Conservation (phyloP, 1,140 invertebrate species). For the Drosophila parabipectinata region DNA sequence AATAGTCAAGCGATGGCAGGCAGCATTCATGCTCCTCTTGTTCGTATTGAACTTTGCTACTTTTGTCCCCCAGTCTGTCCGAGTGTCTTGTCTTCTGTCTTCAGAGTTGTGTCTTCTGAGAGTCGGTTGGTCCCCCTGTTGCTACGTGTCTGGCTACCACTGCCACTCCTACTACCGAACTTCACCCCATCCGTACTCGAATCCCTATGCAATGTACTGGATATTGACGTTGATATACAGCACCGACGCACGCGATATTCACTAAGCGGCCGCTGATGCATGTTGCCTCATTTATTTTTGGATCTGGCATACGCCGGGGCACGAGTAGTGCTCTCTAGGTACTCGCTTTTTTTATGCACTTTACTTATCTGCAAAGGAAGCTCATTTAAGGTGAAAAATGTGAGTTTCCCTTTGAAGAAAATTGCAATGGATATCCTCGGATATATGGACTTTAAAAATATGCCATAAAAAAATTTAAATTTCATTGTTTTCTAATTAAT, state of each 20-base stretch:
- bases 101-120: conserved; percentile 37
- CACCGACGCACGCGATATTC: conserved; percentile 73
- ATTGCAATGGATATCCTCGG: neutral
- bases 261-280: conserved; percentile 49
- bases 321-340: conserved; percentile 12
- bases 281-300: conserved; percentile 77
- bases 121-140: conserved; percentile 39
- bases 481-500: conserved; percentile 2
- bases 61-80: conserved; percentile 34
- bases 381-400: conserved; percentile 16
- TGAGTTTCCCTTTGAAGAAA: conserved; percentile 4
- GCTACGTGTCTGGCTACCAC: conserved; percentile 58
- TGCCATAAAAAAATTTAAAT: neutral
- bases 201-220: conserved; percentile 53
- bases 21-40: conserved; percentile 57
- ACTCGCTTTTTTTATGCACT: conserved; percentile 11
- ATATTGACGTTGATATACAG: conserved; percentile 83
- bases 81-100: conserved; percentile 50
- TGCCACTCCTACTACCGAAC: conserved; percentile 71
- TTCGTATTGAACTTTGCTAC: conserved; percentile 78
- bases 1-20: conserved; percentile 59
- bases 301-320: conserved; percentile 50
- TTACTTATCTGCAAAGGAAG: conserved; percentile 8
- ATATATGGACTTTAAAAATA: neutral
- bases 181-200: conserved; percentile 64